Evolutionary conservation across 2,797 vertebrate species (phyloP), one percentile per base, ranked within the genome.

Genomic region (Eulemur albifrons): DNA sequence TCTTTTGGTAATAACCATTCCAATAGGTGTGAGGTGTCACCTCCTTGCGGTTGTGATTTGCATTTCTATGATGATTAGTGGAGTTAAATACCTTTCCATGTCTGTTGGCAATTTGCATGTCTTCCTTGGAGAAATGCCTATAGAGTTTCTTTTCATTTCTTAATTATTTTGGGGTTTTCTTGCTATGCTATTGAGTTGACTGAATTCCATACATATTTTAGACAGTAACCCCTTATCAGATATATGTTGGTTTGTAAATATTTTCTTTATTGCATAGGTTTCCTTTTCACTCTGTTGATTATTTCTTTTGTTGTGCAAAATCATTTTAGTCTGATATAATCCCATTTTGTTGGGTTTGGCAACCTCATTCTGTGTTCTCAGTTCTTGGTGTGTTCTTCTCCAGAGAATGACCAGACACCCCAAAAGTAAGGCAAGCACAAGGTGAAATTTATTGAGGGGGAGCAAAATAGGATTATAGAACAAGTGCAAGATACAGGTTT

Each of bases 51-150:
- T 40, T 40, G 15, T 18, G 52, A 43, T 35, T 76, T 76, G 15
- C 0, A 35, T 73, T 87, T 63, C 0, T 4, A 7, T 57, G 20
- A 75, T 30, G 21, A 50, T 91, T 91, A 38, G 7, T 35, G 6
- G 27, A 30, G 0, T 18, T 27, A 10, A 81, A 13, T 1, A 54
- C 1, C 2, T 45, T 52, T 54, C 27, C 7, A 15, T 23, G 1
- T 57, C 21, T 81, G 5, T 59, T 87, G 7, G 9, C 5, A 6
- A n/a, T 40, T 65, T 79, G 30, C 25, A 25, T 50, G 3, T 65
- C 10, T 45, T 27, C 15, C 2, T 48, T 70, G 25, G 14, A 35
- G 27, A 50, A 82, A 75, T 82, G 15, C 15, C 4, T 61, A 30
- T 35, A 27, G 3, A 48, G 35, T 18, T 88, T 52, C 4, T 70